phyloP scores from a whole-genome alignment of 2,888 invertebrate species.

The Lithosia quadra region DNA sequence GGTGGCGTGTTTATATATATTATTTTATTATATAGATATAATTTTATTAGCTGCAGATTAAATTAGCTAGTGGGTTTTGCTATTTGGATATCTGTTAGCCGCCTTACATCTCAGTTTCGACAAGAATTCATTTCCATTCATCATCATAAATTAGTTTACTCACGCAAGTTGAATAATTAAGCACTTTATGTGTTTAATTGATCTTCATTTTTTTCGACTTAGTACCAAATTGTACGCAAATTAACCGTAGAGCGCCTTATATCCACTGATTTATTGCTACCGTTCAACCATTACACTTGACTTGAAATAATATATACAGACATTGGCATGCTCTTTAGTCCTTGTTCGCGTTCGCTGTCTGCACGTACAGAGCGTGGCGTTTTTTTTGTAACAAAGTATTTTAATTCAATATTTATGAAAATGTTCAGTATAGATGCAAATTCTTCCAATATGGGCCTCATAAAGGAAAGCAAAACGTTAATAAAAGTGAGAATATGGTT shows the following conservation, averaged over 20 bases:
- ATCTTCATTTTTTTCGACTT: too few species aligned
- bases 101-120: too few species aligned
- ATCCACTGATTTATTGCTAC: conserved; percentile 40
- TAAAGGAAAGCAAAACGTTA: conserved; percentile 58
- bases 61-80: too few species aligned
- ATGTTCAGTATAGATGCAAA: conserved; percentile 55
- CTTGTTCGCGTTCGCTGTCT: conserved; percentile 36
- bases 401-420: not conserved
- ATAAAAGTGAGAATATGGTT: conserved; percentile 69
- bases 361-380: conserved; percentile 18
- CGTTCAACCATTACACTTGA: conserved; percentile 43
- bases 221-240: not conserved
- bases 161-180: not conserved
- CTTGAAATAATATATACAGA: conserved; percentile 45
- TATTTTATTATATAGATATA: too few species aligned
- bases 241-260: conserved; percentile 33
- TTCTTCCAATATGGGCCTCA: conserved; percentile 47
- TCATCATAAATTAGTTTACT: not conserved
- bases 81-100: too few species aligned
- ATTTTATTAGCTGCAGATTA: too few species aligned
- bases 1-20: too few species aligned
- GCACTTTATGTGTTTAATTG: too few species aligned
- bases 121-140: not conserved
- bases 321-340: conserved; percentile 37
- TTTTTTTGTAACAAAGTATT: conserved; percentile 1